Evolutionary conservation across 1,140 invertebrate species (phyloP), one percentile per base, ranked within the genome.

Genomic region (Tetramorium simillimum): DNA sequence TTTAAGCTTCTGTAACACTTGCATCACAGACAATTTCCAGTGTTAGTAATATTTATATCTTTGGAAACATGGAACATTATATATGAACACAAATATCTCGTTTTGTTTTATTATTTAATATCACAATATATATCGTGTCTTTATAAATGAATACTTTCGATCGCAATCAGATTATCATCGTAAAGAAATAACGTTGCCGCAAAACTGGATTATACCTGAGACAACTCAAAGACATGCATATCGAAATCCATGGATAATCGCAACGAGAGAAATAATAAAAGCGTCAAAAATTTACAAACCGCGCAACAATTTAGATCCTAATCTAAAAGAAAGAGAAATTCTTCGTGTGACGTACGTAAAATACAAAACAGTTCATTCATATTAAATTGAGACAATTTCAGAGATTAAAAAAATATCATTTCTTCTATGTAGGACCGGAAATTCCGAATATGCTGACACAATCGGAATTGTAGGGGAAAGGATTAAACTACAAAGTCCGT

Each of bases 301-400:
- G 1, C 3, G 5, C 6, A 86, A 91, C 24, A 93, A 91, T 88
- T 88, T 94, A 10, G 37, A 21, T 18, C 86, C 90, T 1, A 90
- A 89, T 86, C n/a, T 56, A 43, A 91, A 91, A 53, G 92, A 93
- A 87, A 86, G 93, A 82, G 76, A 88, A 75, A 93, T 93, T 80
- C 91, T 94, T 62, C 33, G 81, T 24, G 62, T 93, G 24, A 88
- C 78, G 93, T 94, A 70, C 58, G 43, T 86, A 43, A 33, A 65
- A 40, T 14, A 40, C 53, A 53, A n/a, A n/a, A n/a, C 3, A 21
- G 33, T 73, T 33, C 33, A 49, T 72, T 53, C 69, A 40, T 24
- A 84, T 67, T 58, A 33, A 53, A 49, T 46, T 6, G 1, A 21
- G 7, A 73, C 28, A 3, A 73, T 49, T 24, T 46, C 3, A n/a